phyloP scores from a whole-genome alignment of 2,888 invertebrate species.

The Drosophila formosana region DNA sequence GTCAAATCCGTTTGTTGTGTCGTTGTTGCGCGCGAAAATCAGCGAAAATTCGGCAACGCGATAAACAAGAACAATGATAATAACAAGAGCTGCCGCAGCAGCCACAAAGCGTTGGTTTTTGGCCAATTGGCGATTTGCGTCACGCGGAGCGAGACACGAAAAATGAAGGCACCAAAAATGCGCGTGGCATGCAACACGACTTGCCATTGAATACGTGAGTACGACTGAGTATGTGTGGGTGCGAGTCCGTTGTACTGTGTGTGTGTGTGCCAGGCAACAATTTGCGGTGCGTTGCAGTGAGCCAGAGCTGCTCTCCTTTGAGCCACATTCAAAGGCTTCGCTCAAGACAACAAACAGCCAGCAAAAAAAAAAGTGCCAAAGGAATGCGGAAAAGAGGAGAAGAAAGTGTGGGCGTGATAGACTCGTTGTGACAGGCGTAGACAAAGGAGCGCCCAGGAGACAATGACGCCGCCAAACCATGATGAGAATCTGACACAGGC shows the following conservation, averaged over 20 bases:
- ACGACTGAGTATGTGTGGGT: not conserved
- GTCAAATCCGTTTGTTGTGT: conserved; percentile 26
- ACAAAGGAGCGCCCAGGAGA: conserved; percentile 58
- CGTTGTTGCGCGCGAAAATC: conserved; percentile 53
- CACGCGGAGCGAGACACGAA: conserved; percentile 36
- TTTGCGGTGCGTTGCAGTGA: not conserved
- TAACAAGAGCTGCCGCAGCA: conserved; percentile 36
- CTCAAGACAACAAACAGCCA: conserved; percentile 20
- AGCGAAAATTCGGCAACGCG: conserved; percentile 62
- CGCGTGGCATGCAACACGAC: conserved; percentile 32
- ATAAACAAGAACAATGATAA: conserved; percentile 34
- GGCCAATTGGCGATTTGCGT: conserved; percentile 74
- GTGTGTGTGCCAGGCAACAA: not conserved
- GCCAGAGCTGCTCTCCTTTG: conserved; percentile 18
- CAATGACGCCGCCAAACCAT: conserved; percentile 64
- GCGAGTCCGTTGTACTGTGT: not conserved
- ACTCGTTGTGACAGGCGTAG: conserved; percentile 45
- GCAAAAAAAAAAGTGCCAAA: conserved; percentile 32
- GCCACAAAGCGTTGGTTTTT: conserved; percentile 61
- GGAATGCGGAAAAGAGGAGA: conserved; percentile 32
- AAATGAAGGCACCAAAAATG: conserved; percentile 31
- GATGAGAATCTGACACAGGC: conserved; percentile 65
- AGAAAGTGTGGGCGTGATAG: conserved; percentile 1
- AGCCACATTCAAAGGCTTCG: conserved; percentile 31
- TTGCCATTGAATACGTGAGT: not conserved